Conservation (phyloP, 2,797 vertebrate genomes). For the Buceros bicornis region DNA sequence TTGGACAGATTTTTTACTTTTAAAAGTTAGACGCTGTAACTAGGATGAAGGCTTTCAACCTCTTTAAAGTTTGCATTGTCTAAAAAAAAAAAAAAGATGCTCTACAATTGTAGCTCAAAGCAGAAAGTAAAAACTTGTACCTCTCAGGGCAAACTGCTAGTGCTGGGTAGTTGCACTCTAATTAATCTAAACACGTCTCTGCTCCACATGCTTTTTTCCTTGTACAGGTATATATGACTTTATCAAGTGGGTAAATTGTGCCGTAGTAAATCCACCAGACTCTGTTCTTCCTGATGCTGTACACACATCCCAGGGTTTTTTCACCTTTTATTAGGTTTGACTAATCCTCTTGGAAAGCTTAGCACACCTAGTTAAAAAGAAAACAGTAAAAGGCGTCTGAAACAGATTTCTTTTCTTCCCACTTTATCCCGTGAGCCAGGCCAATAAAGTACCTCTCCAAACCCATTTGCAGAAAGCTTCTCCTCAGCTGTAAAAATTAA, state of each 20-base stretch:
- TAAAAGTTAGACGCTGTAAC: background rate
- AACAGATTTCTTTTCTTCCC: background rate
- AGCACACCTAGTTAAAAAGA: background rate
- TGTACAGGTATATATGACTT: background rate
- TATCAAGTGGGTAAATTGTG: background rate
- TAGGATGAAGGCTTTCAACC: background rate
- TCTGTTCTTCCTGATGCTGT: background rate
- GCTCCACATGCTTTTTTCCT: background rate
- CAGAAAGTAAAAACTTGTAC: background rate
- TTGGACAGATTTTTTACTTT: background rate
- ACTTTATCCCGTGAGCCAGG: accelerated
- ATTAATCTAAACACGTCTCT: background rate
- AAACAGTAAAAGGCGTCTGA: background rate
- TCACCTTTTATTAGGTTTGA: background rate
- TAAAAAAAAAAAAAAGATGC: background rate
- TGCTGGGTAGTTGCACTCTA: background rate
- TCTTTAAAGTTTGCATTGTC: background rate
- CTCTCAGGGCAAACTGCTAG: background rate
- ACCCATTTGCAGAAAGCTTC: background rate
- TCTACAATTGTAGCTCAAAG: background rate
- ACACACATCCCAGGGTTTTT: background rate
- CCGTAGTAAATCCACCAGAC: background rate
- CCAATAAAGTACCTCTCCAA: background rate
- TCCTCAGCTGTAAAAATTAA: background rate
- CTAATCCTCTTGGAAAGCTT: background rate